These are phyloP conservation scores for Desoria tigrina DNA, from an alignment of 2,888 invertebrate genomes.

Conservation along the genomic window DNA sequence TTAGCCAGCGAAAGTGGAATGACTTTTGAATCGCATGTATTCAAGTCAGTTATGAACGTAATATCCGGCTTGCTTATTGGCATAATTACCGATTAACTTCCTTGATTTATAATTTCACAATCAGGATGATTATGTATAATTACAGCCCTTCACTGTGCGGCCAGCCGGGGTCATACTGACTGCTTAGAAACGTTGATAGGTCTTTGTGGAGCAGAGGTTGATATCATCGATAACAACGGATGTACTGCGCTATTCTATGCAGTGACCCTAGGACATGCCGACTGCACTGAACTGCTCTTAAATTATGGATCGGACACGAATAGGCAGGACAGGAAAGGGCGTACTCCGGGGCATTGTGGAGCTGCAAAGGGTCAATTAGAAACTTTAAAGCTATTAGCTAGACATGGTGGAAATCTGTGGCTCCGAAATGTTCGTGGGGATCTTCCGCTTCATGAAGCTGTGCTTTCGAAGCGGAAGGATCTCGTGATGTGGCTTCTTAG, in stretches of 20 bases:
- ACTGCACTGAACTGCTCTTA: slow-evolving; percentile 85
- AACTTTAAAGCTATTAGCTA: slow-evolving; percentile 74
- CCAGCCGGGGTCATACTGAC: slow-evolving; percentile 90
- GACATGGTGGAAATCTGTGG: slow-evolving; percentile 85
- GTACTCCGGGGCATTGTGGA: slow-evolving; percentile 85
- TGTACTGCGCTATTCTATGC: slow-evolving; percentile 96
- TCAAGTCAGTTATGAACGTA: too few relatives aligned
- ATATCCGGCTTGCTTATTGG: too few relatives aligned
- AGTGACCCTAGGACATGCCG: slow-evolving; percentile 91
- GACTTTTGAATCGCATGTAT: too few relatives aligned
- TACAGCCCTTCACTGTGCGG: slow-evolving; percentile 89
- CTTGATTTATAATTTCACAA: too few relatives aligned
- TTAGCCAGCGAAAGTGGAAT: too few relatives aligned
- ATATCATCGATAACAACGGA: slow-evolving; percentile 88
- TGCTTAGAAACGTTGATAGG: slow-evolving; percentile 85
- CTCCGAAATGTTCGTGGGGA: slow-evolving; percentile 90
- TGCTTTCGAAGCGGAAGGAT: slow-evolving; percentile 85
- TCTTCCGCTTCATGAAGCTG: slow-evolving; percentile 92
- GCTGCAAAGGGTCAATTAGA: slow-evolving; percentile 94
- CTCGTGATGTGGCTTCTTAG: slow-evolving; percentile 84
- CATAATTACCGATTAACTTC: too few relatives aligned
- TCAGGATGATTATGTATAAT: background rate
- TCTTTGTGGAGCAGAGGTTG: slow-evolving; percentile 83
- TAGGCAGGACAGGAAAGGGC: slow-evolving; percentile 81
- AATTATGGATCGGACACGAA: slow-evolving; percentile 87